Evolutionary conservation across 2,797 vertebrate species (phyloP), one percentile per base, ranked within the genome.

Genomic region (Meda fulgida): DNA sequence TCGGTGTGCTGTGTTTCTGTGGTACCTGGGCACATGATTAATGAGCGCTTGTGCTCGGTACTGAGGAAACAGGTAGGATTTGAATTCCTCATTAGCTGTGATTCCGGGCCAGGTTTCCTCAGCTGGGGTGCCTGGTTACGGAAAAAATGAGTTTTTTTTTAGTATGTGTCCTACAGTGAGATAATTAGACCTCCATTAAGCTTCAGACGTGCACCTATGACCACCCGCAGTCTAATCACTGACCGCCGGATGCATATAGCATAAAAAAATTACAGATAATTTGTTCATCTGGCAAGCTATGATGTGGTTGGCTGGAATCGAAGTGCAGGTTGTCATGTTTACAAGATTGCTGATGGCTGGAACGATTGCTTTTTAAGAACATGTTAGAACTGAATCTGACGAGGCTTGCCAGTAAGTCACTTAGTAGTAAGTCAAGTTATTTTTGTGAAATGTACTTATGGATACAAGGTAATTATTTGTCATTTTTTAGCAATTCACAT

Each of bases 11-110:
- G 48, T 81, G 78, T 75, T 46, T 40, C 58, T 65, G 31, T 46
- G n/a, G 87, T 93, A 96, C 95, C 95, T 95, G 88, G 95, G 95
- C 83, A 95, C 95, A 21, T 96, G 95, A 91, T 95, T 96, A 89
- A 96, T 93, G 85, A 96, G 94, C 46, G 91, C 91, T 91, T 96
- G 95, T 81, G 92, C 89, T 92, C 88, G 91, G 87, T 96, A 96
- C 69, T 94, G 93, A 80, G 95, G 95, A 84, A 96, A 96, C 53
- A 93, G 90, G 89, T 96, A 96, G 11, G 94, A 94, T 88, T 88
- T 92, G 87, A 95, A 96, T 84, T 95, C 95, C 43, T 95, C 95
- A 81, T 92, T 96, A 63, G 88, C 89, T 83, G 91, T 88, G 78
- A 96, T 94, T 19, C 93, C 94, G 6, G 94, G 89, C 94, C 95